Evolutionary conservation across 1,140 invertebrate genomes (phyloP).

Genomic region (Hormaphis cornu): DNA sequence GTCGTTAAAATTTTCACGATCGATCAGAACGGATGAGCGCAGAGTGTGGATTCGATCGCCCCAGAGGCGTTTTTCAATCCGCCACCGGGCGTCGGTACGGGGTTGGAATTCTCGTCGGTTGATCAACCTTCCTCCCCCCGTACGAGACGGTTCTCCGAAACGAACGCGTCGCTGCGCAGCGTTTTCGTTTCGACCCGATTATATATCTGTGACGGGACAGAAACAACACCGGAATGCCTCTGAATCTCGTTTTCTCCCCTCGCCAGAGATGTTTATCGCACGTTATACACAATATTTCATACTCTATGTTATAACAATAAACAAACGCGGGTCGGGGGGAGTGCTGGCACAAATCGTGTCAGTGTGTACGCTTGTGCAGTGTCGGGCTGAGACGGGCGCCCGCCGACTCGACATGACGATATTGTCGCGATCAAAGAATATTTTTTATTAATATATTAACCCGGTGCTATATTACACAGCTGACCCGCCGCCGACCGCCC

Average conservation of each 20-base stretch:
- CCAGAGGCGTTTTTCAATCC: too few species aligned
- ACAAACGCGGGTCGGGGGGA: too few species aligned
- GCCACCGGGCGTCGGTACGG: too few species aligned
- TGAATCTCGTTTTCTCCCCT: neutral
- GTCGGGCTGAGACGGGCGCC: neutral
- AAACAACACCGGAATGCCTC: neutral
- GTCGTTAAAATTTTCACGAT: too few species aligned
- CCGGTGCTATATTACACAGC: neutral
- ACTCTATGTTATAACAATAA: neutral
- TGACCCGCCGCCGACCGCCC: neutral
- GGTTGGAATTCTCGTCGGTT: too few species aligned
- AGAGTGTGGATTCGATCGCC: too few species aligned
- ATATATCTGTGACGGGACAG: too few species aligned
- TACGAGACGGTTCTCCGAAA: too few species aligned
- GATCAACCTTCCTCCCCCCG: too few species aligned
- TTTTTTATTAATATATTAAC: neutral
- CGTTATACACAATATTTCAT: neutral
- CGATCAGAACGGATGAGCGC: too few species aligned
- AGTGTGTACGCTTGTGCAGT: neutral
- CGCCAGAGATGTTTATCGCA: conserved; percentile 11
- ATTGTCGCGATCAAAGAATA: conserved; percentile 10
- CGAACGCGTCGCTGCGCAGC: too few species aligned
- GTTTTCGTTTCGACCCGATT: neutral
- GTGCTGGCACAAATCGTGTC: neutral
- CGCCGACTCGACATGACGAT: neutral